Base-by-base conservation (phyloP, 2,888 invertebrate genomes). In the Drosophila tanythrix region DNA sequence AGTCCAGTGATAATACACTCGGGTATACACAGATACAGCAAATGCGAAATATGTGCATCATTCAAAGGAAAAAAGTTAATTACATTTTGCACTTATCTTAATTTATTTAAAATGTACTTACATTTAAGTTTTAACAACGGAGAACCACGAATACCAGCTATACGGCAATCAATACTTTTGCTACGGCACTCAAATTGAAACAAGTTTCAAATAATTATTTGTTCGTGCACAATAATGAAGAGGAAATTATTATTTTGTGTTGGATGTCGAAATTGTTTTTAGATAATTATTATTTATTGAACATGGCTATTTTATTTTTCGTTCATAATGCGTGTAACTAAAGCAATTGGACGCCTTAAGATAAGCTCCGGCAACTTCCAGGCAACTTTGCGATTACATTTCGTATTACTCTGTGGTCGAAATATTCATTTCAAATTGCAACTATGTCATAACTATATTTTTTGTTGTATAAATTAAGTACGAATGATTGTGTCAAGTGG, bases 1-100 rank as follows among this genome's bases (percentile, higher is more conserved):
- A 25, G 1, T 4, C 43, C 6, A 46, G 46, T 46, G 46, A 21
- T 43, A 43, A 7, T 13, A 21, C 21, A 7, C 13, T 7, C 1
- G 1, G 6, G 6, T 6, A 13, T 7, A 7, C 0, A 21, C 6
- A 50, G 27, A 51, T 29, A 29, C 21, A 21, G 21, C 1, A 21
- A 21, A 21, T 21, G 21, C 1, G 3, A 52, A 18, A 15, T 31
- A 11, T 31, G 15, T 43, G 29, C 15, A 43, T 57, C 57, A 57
- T 43, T 8, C 21, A 31, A 40, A n/a, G 40, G 38, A 36, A 25
- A 56, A 57, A 43, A 57, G 21, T 21, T 21, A 57, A 57, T 43
- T 43, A n/a, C 27, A 21, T 40, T 29, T 31, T n/a, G 21, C 31
- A 57, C 57, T 57, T 57, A 43, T 43, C 43, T 43, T 31, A 31